Conservation (phyloP, 2,797 vertebrate species). For the Psittacula derbiana region DNA sequence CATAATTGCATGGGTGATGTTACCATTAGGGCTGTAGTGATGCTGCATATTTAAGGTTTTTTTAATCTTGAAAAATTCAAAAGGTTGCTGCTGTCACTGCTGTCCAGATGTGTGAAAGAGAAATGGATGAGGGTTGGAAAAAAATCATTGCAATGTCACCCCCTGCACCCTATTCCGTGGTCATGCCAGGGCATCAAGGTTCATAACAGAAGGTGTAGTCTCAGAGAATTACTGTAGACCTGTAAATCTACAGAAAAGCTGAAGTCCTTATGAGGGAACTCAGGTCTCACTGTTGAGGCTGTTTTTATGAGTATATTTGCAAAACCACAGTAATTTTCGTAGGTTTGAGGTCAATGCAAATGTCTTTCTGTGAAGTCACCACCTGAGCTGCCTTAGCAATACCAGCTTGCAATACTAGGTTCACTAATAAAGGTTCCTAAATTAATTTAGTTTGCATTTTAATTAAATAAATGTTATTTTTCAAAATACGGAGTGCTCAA, state of each 20-base stretch:
- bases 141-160: not conserved
- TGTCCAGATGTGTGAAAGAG: not conserved
- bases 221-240: not conserved
- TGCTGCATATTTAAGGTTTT: not conserved
- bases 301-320: not conserved
- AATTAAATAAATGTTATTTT: not conserved
- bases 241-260: not conserved
- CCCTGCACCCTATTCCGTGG: not conserved
- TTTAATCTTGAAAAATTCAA: not conserved
- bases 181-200: not conserved
- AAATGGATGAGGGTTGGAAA: not conserved
- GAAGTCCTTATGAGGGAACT: not conserved
- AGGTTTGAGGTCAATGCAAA: not conserved
- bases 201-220: not conserved
- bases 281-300: not conserved
- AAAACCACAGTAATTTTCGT: fast-evolving
- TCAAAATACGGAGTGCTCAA: not conserved
- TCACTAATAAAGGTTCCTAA: not conserved
- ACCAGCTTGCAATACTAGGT: not conserved
- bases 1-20: not conserved
- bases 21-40: not conserved
- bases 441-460: not conserved
- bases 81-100: not conserved
- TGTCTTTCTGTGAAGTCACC: not conserved
- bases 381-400: not conserved